A percentile compares a stretch with the other conserved stretches of the same genome.
phyloP scores from a whole-genome alignment of 1,140 invertebrate species.

The Dendroctonus valens region DNA sequence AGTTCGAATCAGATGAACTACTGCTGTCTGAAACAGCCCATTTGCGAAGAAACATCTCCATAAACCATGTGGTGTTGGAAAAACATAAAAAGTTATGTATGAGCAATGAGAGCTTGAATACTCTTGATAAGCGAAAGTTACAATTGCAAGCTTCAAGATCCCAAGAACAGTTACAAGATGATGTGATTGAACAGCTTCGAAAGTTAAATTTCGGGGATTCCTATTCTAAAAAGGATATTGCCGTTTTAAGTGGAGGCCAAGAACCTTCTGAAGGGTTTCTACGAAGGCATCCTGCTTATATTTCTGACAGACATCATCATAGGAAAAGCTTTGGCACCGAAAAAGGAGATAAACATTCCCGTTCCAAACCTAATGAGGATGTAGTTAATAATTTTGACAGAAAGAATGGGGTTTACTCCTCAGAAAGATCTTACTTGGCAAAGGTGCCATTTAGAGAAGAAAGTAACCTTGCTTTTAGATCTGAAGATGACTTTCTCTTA shows the following conservation, averaged over 20 bases:
- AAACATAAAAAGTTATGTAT: slow-evolving; percentile 17
- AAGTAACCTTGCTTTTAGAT: not conserved
- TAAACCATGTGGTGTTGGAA: slow-evolving; percentile 21
- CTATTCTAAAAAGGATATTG: slow-evolving; percentile 12
- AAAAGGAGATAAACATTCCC: not conserved
- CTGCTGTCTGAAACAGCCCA: slow-evolving; percentile 28
- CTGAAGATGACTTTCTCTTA: slow-evolving; percentile 15
- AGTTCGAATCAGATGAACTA: not conserved
- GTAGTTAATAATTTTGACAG: slow-evolving; percentile 17
- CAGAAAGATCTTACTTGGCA: slow-evolving; percentile 1
- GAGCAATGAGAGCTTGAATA: not conserved
- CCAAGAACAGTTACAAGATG: slow-evolving; percentile 20
- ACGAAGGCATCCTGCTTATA: not conserved
- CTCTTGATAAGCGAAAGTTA: not conserved
- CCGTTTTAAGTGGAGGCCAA: not conserved
- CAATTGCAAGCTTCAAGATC: slow-evolving; percentile 14
- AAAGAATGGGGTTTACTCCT: slow-evolving; percentile 11
- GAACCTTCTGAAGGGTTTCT: not conserved
- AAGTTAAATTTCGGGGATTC: slow-evolving; percentile 26
- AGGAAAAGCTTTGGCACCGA: slow-evolving; percentile 14
- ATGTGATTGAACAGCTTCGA: slow-evolving; percentile 17
- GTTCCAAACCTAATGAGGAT: slow-evolving; percentile 5
- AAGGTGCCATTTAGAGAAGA: not conserved
- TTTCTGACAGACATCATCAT: slow-evolving; percentile 8
- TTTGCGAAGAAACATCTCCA: slow-evolving; percentile 23